Base-by-base conservation (phyloP, 2,888 invertebrate species). In the Lagria hirta region DNA sequence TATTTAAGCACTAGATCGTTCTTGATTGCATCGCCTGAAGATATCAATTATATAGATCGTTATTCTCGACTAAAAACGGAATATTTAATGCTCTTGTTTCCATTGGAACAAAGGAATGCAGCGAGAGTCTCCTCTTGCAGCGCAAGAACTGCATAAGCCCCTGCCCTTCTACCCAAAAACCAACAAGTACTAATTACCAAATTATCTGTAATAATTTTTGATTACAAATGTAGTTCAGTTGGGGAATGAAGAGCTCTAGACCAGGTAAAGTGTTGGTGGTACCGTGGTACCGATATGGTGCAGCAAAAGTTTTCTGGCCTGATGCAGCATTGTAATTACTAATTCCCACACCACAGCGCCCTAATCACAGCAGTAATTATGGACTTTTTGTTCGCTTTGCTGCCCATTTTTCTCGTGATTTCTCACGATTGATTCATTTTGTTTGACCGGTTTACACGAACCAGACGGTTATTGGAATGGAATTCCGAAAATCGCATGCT, bases 41-140 rank as follows among this genome's bases (percentile, higher is more conserved):
- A 69, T 68, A 69, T 70, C 70, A 71, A 71, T 71, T 71, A 71
- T 68, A 70, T 70, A 69, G 70, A 70, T 70, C 68, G 69, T 68
- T 66, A 67, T 70, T 69, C 68, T 62, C 58, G 62, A 62, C 65
- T 65, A 66, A 67, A 68, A 67, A 68, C 67, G 63, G 69, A 69
- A 70, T 70, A 70, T 61, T 65, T 68, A 69, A 69, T 70, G 66
- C 60, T 58, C 55, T 58, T 58, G 58, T 65, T 61, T 61, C 59
- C 57, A 60, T 49, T n/a, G 52, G 62, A 61, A 66, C 67, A 68
- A 68, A 68, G 67, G 64, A 67, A 62, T 63, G 61, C n/a, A n/a
- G n/a, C 49, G 49, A 48, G 13, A 15, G n/a, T n/a, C n/a, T n/a
- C n/a, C n/a, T 37, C 26, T 37, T 22, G 26, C n/a, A 30, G 15